Percentiles rank a stretch among this genome's conserved stretches.
Conservation (phyloP, 92 coral and sea anemone species). For the Zoanthus sansibaricus region DNA sequence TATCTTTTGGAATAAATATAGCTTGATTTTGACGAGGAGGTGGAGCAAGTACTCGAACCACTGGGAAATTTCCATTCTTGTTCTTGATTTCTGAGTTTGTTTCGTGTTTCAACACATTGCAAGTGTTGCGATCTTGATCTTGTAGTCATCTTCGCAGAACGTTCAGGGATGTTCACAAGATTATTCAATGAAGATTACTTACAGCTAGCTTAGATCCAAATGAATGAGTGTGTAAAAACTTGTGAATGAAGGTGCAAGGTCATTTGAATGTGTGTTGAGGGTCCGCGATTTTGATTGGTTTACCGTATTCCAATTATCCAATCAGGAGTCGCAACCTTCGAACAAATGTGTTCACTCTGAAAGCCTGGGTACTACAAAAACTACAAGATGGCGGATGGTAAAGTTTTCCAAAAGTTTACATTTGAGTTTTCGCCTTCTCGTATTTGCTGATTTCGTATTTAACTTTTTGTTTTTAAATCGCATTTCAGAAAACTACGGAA, state of each 20-base stretch:
- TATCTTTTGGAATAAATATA: constrained; percentile 60
- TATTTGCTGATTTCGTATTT: not conserved
- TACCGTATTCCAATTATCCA: constrained; percentile 4
- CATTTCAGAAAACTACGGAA: constrained; percentile 71
- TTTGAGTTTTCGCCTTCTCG: not conserved
- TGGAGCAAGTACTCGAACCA: constrained; percentile 46
- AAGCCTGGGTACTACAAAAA: constrained; percentile 21
- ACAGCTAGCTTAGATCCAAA: not conserved
- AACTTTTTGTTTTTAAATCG: not conserved
- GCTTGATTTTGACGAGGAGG: constrained; percentile 44
- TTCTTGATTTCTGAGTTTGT: constrained; percentile 45
- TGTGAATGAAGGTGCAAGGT: constrained; percentile 21
- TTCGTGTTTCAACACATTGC: constrained; percentile 17
- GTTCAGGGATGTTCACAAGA: not conserved
- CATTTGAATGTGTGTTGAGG: not conserved
- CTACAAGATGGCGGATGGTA: constrained; percentile 96
- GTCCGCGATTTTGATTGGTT: constrained; percentile 34
- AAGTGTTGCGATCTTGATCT: constrained; percentile 40
- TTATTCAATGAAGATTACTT: constrained; percentile 3
- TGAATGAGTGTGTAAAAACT: constrained; percentile 30
- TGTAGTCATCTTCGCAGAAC: constrained; percentile 25
- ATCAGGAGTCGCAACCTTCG: constrained; percentile 20
- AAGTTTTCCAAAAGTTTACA: not conserved
- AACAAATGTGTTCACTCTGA: not conserved
- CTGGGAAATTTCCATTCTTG: constrained; percentile 44